A percentile compares a stretch with the other conserved stretches of the same genome.
These are phyloP conservation scores for Tenebrio molitor DNA, from an alignment of 1,140 invertebrate species.

Conservation along the genomic window DNA sequence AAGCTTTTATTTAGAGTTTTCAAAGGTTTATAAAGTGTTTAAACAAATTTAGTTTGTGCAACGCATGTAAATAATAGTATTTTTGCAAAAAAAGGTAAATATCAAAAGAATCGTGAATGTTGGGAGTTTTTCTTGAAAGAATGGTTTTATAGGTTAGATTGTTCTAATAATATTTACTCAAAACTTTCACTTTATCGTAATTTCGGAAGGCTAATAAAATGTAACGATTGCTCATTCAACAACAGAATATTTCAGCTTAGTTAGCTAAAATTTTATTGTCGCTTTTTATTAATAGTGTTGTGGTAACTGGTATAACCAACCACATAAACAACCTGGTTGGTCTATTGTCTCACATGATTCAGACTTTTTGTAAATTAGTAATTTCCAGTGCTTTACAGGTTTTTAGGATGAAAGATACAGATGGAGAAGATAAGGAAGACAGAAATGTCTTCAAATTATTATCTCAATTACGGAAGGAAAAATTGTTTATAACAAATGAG, in stretches of 20 bases:
- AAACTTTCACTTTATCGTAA: constrained; percentile 20
- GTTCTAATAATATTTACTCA: constrained; percentile 4
- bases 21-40: not conserved
- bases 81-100: constrained; percentile 16
- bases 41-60: not conserved
- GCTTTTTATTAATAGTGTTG: not conserved
- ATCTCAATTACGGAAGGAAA: constrained; percentile 79
- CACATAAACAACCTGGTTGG: constrained; percentile 5
- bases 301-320: constrained; percentile 16
- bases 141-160: constrained; percentile 9
- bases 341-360: constrained; percentile 11
- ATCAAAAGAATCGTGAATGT: not conserved
- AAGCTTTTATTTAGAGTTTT: constrained; percentile 32
- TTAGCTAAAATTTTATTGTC: not conserved
- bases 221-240: too few relatives aligned
- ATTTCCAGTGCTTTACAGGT: too few relatives aligned
- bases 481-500: constrained; percentile 80
- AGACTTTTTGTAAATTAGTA: too few relatives aligned
- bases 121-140: not conserved
- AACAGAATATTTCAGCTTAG: not conserved
- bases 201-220: too few relatives aligned
- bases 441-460: constrained; percentile 77
- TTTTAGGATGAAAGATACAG: constrained; percentile 58
- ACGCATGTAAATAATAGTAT: constrained; percentile 16
- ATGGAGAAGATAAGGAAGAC: constrained; percentile 55